phyloP scores from a whole-genome alignment of 2,888 invertebrate genomes.

The Tyria jacobaeae region DNA sequence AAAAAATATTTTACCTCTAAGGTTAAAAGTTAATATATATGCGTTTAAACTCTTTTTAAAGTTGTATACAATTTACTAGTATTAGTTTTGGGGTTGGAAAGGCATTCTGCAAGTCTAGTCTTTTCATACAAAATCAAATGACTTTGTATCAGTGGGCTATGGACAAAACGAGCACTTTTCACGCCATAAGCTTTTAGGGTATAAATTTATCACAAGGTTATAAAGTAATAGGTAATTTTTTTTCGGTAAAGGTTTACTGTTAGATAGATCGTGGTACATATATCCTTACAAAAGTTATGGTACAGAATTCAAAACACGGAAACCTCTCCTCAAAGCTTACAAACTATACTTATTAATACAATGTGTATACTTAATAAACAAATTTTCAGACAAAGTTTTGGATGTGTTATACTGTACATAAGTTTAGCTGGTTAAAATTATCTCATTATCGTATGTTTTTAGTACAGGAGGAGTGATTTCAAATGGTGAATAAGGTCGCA shows the following conservation, averaged over 20 bases:
- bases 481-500: too few relatives aligned
- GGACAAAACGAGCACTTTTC: constrained; percentile 68
- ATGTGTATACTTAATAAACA: too few relatives aligned
- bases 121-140: constrained; percentile 64
- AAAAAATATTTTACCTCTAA: too few relatives aligned
- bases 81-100: constrained; percentile 37
- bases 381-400: too few relatives aligned
- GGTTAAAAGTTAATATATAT: too few relatives aligned
- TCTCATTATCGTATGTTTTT: too few relatives aligned
- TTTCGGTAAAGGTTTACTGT: background rate
- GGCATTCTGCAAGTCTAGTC: constrained; percentile 39
- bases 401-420: too few relatives aligned
- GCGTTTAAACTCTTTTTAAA: too few relatives aligned
- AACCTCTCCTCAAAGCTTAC: background rate
- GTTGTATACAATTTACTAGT: too few relatives aligned
- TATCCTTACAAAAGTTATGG: background rate
- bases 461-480: too few relatives aligned
- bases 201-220: constrained; percentile 60
- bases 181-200: constrained; percentile 69
- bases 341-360: too few relatives aligned
- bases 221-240: constrained; percentile 27
- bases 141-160: constrained; percentile 56
- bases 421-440: too few relatives aligned
- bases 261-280: background rate
- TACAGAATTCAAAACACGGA: background rate